Base-by-base conservation (phyloP, 2,797 vertebrate genomes). In the Chrosomus eos region DNA sequence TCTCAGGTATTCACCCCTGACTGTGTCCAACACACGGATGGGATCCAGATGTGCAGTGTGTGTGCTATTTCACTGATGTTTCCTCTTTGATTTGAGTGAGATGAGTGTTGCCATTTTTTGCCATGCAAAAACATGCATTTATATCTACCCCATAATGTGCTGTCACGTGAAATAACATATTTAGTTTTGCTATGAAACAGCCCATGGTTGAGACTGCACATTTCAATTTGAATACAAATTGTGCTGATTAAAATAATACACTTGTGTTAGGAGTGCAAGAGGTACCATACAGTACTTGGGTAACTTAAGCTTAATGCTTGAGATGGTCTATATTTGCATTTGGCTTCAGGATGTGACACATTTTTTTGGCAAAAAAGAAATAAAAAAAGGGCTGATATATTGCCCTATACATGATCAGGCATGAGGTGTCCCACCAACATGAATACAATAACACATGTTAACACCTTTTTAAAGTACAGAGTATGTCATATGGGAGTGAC, bases 21-120 rank as follows among this genome's bases (percentile, higher is more conserved):
- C 87, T 76, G 88, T 81, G 62, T 76, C 85, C 89, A 78, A 76
- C 71, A 76, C 72, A 53, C 26, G 85, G 90, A 94, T 92, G 89
- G 91, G 87, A 92, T 92, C 90, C 93, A 94, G 91, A 94, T 94
- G 91, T 93, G 82, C 33, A 64, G 33, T 64, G 58, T 78, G 76
- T 80, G 23, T 43, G 60, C 67, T 70, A 26, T 72, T 72, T 43
- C 10, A 51, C 21, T 79, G 45, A 86, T 14, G 31, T 79, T 73
- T 76, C 71, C 45, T 31, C 8, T 43, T 21, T 70, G 23, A 72
- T n/a, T 71, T 62, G 68, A 45, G 51, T 66, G 66, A 79, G 64
- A 78, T 60, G 51, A 71, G 51, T n/a, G 21, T 71, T 79, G 74
- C 67, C 43, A 36, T 43, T 43, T 43, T 43, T 43, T 43, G 43